phyloP scores from a whole-genome alignment of 2,113 vertebrate species.

The Odocoileus virginianus region DNA sequence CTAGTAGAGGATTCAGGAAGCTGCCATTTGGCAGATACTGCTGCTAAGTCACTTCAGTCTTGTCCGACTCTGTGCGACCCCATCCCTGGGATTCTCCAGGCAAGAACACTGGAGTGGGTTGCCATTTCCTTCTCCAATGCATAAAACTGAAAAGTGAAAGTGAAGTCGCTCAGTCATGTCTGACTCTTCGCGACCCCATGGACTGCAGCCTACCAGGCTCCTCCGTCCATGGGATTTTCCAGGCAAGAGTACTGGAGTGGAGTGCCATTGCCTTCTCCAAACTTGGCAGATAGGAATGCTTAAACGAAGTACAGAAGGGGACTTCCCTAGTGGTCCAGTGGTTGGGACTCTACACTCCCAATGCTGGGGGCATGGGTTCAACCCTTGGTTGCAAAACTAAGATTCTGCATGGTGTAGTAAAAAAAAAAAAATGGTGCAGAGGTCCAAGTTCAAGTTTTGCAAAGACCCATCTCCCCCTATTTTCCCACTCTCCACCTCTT shows the following conservation, averaged over 20 bases:
- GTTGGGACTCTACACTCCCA: neutral
- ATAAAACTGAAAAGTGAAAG: too few relatives aligned
- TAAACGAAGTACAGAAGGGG: neutral
- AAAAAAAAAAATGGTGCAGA: neutral
- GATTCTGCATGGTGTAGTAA: neutral
- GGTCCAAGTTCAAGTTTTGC: neutral
- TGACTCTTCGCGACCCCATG: too few relatives aligned
- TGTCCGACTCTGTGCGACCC: too few relatives aligned
- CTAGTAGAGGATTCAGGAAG: neutral
- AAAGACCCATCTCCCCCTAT: neutral
- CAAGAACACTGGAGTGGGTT: too few relatives aligned
- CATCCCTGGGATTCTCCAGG: too few relatives aligned
- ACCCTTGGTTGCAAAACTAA: neutral
- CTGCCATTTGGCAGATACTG: neutral
- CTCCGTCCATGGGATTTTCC: too few relatives aligned
- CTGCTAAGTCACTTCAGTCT: too few relatives aligned
- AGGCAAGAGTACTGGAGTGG: too few relatives aligned
- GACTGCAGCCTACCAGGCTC: too few relatives aligned
- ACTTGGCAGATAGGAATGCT: neutral
- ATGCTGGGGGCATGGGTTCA: neutral
- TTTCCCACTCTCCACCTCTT: neutral
- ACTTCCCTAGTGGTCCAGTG: neutral
- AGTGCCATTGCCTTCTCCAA: too few relatives aligned
- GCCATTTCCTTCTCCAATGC: too few relatives aligned
- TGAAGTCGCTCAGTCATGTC: too few relatives aligned